Evolutionary conservation across 1,140 invertebrate genomes (phyloP).

Genomic region (Lutraria rhynchaena): DNA sequence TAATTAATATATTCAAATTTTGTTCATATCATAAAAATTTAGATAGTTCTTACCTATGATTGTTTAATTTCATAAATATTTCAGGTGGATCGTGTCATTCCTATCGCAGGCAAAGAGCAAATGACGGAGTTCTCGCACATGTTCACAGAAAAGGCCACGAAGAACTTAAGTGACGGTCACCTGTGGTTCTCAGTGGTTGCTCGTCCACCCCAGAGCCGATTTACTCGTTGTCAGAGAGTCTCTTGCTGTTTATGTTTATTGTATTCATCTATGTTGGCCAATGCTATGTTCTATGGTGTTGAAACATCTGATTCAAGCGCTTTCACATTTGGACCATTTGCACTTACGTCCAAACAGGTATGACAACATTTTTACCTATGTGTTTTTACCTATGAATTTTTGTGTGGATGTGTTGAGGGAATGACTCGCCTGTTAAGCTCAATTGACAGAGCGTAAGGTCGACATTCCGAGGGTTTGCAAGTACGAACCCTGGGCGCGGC

Average conservation of each 20-base stretch:
- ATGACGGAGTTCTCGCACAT: constrained; percentile 83
- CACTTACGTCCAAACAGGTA: constrained; percentile 82
- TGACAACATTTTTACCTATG: no score
- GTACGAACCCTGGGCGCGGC: no score
- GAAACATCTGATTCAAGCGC: constrained; percentile 70
- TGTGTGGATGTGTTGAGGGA: no score
- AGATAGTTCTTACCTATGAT: no score
- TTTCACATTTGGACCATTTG: constrained; percentile 83
- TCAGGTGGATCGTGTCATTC: constrained; percentile 84
- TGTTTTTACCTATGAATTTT: no score
- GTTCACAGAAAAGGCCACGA: constrained; percentile 82
- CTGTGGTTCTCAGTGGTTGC: constrained; percentile 85
- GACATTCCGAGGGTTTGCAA: no score
- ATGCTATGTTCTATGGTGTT: constrained; percentile 84
- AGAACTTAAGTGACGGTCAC: constrained; percentile 84
- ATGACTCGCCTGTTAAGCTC: no score
- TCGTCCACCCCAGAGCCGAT: constrained; percentile 84
- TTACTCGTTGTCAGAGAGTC: constrained; percentile 83
- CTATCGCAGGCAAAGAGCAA: constrained; percentile 83
- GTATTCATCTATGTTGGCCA: constrained; percentile 85
- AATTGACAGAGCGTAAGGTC: no score
- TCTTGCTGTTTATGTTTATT: constrained; percentile 85
- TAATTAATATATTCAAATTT: no score
- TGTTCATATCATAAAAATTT: no score
- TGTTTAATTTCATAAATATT: no score